Conservation (phyloP, 2,797 vertebrate species). For the Neoniphon sammara region DNA sequence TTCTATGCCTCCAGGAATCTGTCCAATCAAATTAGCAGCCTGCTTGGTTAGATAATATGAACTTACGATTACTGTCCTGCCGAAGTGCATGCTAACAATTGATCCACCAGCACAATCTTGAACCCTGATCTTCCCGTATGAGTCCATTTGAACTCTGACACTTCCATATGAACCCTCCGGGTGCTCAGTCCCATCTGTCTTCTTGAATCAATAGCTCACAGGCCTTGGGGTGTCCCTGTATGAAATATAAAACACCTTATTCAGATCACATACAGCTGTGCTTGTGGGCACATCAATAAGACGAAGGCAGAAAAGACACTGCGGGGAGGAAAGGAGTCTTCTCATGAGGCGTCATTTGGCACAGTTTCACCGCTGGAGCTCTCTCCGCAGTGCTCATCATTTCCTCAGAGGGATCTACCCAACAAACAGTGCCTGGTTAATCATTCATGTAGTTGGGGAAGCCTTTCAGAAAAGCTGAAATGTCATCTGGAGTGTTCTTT, state of each 20-base stretch:
- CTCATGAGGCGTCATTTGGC: not conserved
- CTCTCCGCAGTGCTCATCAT: not conserved
- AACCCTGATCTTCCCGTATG: slow-evolving; percentile 9
- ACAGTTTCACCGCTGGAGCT: not conserved
- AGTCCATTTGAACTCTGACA: slow-evolving; percentile 7
- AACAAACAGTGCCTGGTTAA: slow-evolving; percentile 6
- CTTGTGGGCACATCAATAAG: slow-evolving; percentile 11
- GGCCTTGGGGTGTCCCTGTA: not conserved
- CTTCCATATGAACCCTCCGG: slow-evolving; percentile 3
- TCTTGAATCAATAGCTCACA: slow-evolving; percentile 24
- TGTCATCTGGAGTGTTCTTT: slow-evolving; percentile 15
- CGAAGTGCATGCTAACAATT: slow-evolving; percentile 8
- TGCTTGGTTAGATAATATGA: slow-evolving; percentile 17
- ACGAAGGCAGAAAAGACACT: not conserved
- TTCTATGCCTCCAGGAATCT: slow-evolving; percentile 14
- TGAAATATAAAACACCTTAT: slow-evolving; percentile 33
- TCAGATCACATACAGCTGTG: slow-evolving; percentile 4
- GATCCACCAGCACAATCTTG: slow-evolving; percentile 1
- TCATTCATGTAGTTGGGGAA: slow-evolving; percentile 14
- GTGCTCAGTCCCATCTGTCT: not conserved
- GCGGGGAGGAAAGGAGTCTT: no score
- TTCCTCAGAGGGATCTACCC: not conserved
- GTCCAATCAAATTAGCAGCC: not conserved
- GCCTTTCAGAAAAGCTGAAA: slow-evolving; percentile 32
- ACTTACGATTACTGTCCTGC: not conserved